Evolutionary conservation across 2,113 vertebrate species (phyloP), one percentile per base, ranked within the genome.

Genomic region (Rhea americana): DNA sequence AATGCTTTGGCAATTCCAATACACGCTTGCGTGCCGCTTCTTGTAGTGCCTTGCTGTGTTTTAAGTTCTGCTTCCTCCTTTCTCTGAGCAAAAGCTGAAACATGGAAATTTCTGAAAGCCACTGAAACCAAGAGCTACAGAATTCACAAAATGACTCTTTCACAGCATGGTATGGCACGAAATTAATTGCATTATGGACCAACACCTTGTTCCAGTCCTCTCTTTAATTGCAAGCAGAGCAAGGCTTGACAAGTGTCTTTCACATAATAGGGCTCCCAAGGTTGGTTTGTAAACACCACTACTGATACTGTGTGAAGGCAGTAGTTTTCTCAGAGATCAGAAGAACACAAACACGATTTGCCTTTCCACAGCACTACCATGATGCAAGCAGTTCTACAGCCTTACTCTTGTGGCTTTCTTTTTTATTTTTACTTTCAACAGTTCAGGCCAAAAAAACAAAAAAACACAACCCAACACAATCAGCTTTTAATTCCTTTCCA

Each of bases 301-400:
- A 15, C 2, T 28, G 3, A 1, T 7, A 8, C 41, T 10, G 3
- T 26, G 51, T 13, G 5, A 39, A 55, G 2, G n/a, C 47, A 55
- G 21, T 4, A 24, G 13, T 26, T 11, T 0, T 5, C 3, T n/a
- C n/a, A 2, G 18, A 19, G 30, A 30, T 58, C 30, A 58, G 56
- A n/a, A 35, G 35, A 35, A 58, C 16, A 32, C 55, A 58, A 58
- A 10, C 30, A 19, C 55, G 32, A 58, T 58, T 32, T 58, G 56
- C 56, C 45, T n/a, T 58, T 58, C 56, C 56, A 32, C 56, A 58
- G 11, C 15, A 25, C 41, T 77, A 47, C 32, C 28, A 14, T 3
- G 0, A 7, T 1, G 4, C 8, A 6, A 84, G 12, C 28, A 13
- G 7, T 16, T 61, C 66, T 11, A 5, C 0, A 50, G 25, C 7